A percentile compares a stretch with the other conserved stretches of the same genome.
phyloP scores from a whole-genome alignment of 2,797 vertebrate genomes.

The Falco berigora region DNA sequence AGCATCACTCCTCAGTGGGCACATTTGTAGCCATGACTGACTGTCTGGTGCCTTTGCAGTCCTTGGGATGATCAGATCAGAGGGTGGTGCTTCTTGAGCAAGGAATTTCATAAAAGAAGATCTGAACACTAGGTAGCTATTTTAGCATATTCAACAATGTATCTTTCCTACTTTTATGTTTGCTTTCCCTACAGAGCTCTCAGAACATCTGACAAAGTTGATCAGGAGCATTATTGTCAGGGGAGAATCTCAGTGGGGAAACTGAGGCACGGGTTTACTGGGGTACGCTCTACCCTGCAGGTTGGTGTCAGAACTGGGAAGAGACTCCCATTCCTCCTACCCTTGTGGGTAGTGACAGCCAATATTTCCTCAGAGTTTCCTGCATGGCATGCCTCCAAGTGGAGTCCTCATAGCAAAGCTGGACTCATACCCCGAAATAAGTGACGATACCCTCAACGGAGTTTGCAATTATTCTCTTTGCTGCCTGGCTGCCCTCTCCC shows the following conservation, averaged over 20 bases:
- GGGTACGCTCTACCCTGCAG: not conserved
- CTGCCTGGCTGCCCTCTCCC: conserved; percentile 56
- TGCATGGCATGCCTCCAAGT: conserved; percentile 22
- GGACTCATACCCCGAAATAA: conserved; percentile 35
- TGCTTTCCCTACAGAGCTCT: not conserved
- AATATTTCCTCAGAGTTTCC: conserved; percentile 23
- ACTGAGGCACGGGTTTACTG: not conserved
- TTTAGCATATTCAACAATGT: not conserved
- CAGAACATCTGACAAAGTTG: not conserved
- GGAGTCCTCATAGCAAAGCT: conserved; percentile 2
- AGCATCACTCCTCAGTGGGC: not conserved
- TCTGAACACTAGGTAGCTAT: not conserved
- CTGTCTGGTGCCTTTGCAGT: not conserved
- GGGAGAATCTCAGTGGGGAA: not conserved
- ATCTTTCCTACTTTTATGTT: not conserved
- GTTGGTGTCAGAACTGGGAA: not conserved
- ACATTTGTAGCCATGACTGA: not conserved
- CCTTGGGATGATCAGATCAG: not conserved
- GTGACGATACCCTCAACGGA: conserved; percentile 29
- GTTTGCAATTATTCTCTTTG: conserved; percentile 41
- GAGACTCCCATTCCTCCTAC: not conserved
- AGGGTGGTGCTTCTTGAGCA: not conserved
- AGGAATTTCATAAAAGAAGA: not conserved
- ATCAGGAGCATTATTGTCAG: not conserved
- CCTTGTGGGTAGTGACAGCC: not conserved